Percentiles rank a stretch among this genome's conserved stretches.
Evolutionary conservation across 1,140 invertebrate genomes (phyloP).

Genomic region (Drosophila lini): DNA sequence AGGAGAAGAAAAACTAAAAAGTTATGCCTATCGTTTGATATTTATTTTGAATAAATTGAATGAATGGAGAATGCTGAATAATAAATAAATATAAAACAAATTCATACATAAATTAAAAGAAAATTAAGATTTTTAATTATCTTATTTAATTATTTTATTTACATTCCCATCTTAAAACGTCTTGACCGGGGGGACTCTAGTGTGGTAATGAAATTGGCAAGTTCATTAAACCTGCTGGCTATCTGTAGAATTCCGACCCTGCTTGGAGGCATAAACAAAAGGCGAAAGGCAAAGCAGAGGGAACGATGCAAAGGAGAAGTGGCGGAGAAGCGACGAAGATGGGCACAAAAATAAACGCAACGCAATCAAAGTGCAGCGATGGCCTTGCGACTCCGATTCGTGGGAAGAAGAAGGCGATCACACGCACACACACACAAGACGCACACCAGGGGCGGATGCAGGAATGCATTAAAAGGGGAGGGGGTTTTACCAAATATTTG

Average conservation of each 20-base stretch:
- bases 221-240: slow-evolving; percentile 71
- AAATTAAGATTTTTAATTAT: not conserved
- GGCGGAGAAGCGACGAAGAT: slow-evolving; percentile 22
- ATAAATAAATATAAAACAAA: not conserved
- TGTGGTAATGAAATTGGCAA: slow-evolving; percentile 65
- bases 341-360: slow-evolving; percentile 58
- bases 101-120: not conserved
- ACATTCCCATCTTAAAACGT: not conserved
- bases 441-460: slow-evolving; percentile 4
- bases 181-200: slow-evolving; percentile 21
- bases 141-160: not conserved
- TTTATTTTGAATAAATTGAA: not conserved
- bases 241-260: slow-evolving; percentile 47
- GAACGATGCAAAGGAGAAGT: not conserved
- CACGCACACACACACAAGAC: not conserved
- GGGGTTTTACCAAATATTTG: not conserved
- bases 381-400: slow-evolving; percentile 56
- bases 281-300: slow-evolving; percentile 10
- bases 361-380: slow-evolving; percentile 66
- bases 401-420: slow-evolving; percentile 25
- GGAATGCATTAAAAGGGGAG: not conserved
- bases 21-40: no score
- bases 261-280: slow-evolving; percentile 66
- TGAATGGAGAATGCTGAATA: not conserved
- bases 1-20: no score